Evolutionary conservation across 2,113 vertebrate genomes (phyloP).

Genomic region (Callaeas wilsoni): DNA sequence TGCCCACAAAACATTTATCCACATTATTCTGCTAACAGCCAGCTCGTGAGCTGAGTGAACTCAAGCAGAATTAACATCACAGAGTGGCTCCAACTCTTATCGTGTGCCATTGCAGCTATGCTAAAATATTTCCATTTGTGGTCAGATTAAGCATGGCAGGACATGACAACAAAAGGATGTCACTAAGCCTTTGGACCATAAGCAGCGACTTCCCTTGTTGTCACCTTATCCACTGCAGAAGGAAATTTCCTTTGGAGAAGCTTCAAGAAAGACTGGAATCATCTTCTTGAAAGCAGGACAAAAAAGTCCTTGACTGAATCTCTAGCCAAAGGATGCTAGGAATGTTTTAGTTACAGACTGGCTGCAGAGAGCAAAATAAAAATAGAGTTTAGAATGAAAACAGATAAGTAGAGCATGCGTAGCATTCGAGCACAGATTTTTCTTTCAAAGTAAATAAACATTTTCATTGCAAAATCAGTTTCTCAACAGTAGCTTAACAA

Average conservation of each 20-base stretch:
- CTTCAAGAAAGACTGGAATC: not conserved
- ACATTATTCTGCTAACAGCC: not conserved
- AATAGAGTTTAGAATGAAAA: not conserved
- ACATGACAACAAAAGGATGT: not conserved
- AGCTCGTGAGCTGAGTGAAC: not conserved
- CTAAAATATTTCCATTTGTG: not conserved
- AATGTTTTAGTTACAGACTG: slow-evolving; percentile 4
- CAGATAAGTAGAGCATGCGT: not conserved
- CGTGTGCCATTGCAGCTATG: not conserved
- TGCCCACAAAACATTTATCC: not conserved
- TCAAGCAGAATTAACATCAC: not conserved
- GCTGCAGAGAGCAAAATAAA: slow-evolving; percentile 13
- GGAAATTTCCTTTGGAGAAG: slow-evolving; percentile 16
- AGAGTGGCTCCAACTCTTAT: not conserved
- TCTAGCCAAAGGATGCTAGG: not conserved
- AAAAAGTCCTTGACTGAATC: not conserved
- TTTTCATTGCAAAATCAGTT: not conserved
- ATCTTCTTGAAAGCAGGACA: not conserved
- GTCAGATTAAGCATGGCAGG: not conserved
- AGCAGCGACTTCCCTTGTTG: not conserved
- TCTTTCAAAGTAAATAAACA: not conserved
- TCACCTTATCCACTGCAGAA: not conserved
- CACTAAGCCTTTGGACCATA: not conserved
- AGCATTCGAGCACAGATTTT: not conserved
- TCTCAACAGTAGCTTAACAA: not conserved